phyloP scores from a whole-genome alignment of 37 sponge, comb jelly and placozoan genomes.

The Chondrilla cf. caribensis region DNA sequence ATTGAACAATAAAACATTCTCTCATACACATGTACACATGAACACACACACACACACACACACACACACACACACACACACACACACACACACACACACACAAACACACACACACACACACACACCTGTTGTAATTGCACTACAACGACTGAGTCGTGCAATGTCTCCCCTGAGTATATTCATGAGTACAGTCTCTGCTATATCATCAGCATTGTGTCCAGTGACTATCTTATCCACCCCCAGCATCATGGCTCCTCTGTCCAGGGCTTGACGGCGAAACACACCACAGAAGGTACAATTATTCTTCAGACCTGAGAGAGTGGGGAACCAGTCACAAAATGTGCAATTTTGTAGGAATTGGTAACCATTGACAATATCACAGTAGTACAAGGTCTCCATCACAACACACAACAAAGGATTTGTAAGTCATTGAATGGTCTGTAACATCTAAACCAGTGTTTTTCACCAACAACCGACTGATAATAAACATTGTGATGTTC shows the following conservation, averaged over 20 bases:
- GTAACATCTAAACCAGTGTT: not conserved
- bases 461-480: too few relatives aligned
- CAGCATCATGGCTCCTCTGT: conserved; percentile 87
- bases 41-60: too few relatives aligned
- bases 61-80: too few relatives aligned
- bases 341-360: not conserved
- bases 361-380: too few relatives aligned
- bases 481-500: too few relatives aligned
- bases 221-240: conserved; percentile 93
- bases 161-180: conserved; percentile 96
- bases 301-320: conserved; percentile 58
- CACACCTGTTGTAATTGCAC: conserved; percentile 80
- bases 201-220: conserved; percentile 98
- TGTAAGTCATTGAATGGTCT: not conserved
- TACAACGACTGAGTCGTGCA: conserved; percentile 86
- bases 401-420: too few relatives aligned
- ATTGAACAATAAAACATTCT: not conserved
- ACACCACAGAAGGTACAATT: conserved; percentile 99
- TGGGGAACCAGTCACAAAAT: too few relatives aligned
- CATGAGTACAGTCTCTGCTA: conserved; percentile 99
- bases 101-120: not conserved
- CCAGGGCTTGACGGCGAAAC: conserved; percentile 95
- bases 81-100: too few relatives aligned
- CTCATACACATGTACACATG: too few relatives aligned
- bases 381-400: too few relatives aligned